Percentiles rank a stretch among this genome's conserved stretches.
Evolutionary conservation across 2,113 vertebrate species (phyloP).

Genomic region (Promerops cafer): DNA sequence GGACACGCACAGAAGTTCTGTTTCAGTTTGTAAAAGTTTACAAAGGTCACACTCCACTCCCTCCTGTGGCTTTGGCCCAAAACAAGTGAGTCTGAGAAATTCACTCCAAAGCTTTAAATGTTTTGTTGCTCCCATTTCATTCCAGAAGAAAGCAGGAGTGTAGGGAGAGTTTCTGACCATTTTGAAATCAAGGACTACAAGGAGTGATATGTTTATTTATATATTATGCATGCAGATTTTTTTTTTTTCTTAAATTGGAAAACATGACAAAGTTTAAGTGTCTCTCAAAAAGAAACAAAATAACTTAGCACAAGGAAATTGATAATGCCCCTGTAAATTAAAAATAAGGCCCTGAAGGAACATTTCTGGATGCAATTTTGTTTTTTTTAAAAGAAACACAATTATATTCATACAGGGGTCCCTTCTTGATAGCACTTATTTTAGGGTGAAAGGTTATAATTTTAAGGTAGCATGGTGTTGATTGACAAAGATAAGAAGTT

Average conservation of each 20-base stretch:
- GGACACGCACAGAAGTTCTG: background rate
- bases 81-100: background rate
- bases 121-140: background rate
- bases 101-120: background rate
- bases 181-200: background rate
- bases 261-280: background rate
- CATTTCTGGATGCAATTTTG: background rate
- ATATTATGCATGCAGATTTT: background rate
- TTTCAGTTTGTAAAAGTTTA: background rate
- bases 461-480: background rate
- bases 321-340: background rate
- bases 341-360: background rate
- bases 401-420: accelerated
- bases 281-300: background rate
- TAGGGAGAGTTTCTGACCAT: background rate
- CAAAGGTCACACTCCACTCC: background rate
- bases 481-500: background rate
- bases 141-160: background rate
- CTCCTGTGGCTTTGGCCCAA: background rate
- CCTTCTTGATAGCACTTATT: background rate
- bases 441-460: background rate
- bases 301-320: background rate
- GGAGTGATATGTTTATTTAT: background rate
- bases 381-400: background rate
- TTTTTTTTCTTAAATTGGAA: background rate